phyloP scores from a whole-genome alignment of 53 echinoderm and acorn worm species.

The Mesocentrotus franciscanus region DNA sequence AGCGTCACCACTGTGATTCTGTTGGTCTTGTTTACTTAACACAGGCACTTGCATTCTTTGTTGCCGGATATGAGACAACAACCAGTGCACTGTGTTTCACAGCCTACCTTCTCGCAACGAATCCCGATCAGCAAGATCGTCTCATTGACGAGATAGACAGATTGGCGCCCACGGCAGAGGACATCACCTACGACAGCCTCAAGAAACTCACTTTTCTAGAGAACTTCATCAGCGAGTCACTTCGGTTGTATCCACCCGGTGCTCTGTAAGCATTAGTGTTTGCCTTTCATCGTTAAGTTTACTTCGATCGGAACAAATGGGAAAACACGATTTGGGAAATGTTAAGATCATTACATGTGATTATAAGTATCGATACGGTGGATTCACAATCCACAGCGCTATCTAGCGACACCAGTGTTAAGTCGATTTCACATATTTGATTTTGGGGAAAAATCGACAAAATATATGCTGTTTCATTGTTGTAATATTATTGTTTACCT shows the following conservation, averaged over 20 bases:
- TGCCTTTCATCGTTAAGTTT: background rate
- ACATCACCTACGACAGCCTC: conserved; percentile 77
- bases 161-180: conserved; percentile 72
- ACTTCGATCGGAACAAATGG: too few species aligned
- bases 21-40: too few species aligned
- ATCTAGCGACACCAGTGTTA: too few species aligned
- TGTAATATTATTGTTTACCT: too few species aligned
- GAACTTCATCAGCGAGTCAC: conserved; percentile 70
- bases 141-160: conserved; percentile 82
- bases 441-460: too few species aligned
- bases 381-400: too few species aligned
- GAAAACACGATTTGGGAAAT: too few species aligned
- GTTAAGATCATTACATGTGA: too few species aligned
- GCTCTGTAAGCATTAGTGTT: conserved; percentile 59
- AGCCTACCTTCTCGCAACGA: conserved; percentile 78
- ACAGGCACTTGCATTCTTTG: conserved; percentile 79
- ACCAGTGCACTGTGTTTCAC: conserved; percentile 70
- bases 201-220: conserved; percentile 78
- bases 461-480: too few species aligned
- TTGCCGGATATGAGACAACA: conserved; percentile 91
- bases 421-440: too few species aligned
- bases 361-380: too few species aligned
- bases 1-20: too few species aligned
- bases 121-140: conserved; percentile 81
- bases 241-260: conserved; percentile 82